phyloP scores from a whole-genome alignment of 2,113 vertebrate species.

The Campylorhamphus procurvoides region DNA sequence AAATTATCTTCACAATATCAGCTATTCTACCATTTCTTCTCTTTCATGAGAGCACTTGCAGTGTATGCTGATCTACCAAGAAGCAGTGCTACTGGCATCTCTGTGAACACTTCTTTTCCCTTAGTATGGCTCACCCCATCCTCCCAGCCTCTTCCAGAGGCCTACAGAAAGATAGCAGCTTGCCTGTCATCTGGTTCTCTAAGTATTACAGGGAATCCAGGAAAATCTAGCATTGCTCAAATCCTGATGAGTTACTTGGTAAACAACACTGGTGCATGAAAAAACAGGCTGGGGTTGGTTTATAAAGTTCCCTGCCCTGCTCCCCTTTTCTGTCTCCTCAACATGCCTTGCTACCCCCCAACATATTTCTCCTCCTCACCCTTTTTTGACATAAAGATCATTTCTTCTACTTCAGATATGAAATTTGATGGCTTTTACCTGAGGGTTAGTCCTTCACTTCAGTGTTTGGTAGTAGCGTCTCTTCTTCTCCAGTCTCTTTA shows the following conservation, averaged over 20 bases:
- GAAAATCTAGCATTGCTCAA: neutral
- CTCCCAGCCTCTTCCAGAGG: neutral
- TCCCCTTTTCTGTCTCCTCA: neutral
- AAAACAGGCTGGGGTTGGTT: neutral
- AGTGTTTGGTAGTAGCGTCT: neutral
- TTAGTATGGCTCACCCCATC: neutral
- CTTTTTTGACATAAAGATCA: neutral
- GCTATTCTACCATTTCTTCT: neutral
- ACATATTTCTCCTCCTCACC: neutral
- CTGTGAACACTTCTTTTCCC: neutral
- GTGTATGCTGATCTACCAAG: neutral
- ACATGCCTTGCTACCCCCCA: neutral
- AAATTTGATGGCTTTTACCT: constrained; percentile 35
- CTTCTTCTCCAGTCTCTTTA: neutral
- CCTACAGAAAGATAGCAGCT: neutral
- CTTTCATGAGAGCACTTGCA: neutral
- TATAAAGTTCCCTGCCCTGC: neutral
- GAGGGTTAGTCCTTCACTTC: neutral
- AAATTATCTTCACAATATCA: neutral
- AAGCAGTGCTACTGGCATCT: neutral
- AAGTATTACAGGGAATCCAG: neutral
- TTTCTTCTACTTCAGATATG: neutral
- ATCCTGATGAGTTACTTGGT: neutral
- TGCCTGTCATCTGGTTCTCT: neutral
- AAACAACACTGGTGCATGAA: neutral